Conservation (phyloP, 2,888 invertebrate species). For the Resseliella maxima region DNA sequence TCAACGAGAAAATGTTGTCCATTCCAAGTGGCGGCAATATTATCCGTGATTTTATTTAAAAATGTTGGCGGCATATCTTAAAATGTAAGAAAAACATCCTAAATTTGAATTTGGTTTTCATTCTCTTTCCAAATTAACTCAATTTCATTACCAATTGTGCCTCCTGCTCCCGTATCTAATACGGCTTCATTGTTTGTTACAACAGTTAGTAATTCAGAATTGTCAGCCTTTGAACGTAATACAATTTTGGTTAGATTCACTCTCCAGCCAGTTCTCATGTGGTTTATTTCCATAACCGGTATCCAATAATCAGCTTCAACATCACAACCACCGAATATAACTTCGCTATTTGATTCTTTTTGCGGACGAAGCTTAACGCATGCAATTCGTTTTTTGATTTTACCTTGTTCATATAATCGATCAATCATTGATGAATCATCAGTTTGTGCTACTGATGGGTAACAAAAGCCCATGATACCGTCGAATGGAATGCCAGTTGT, state of each 20-base stretch:
- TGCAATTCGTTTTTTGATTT: neutral
- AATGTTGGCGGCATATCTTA: too few species aligned
- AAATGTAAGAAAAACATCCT: too few species aligned
- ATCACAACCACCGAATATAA: slow-evolving; percentile 41
- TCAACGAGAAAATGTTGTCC: too few species aligned
- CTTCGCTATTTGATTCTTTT: neutral
- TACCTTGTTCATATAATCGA: neutral
- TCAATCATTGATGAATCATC: neutral
- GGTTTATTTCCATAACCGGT: neutral
- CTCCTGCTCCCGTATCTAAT: slow-evolving; percentile 1
- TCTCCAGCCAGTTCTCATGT: neutral
- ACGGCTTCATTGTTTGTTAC: neutral
- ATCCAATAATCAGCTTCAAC: neutral
- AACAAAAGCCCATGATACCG: too few species aligned
- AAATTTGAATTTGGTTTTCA: too few species aligned
- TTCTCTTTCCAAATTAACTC: too few species aligned
- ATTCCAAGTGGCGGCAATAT: too few species aligned
- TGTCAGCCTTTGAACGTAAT: neutral
- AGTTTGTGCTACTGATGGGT: neutral
- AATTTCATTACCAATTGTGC: too few species aligned
- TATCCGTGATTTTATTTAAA: too few species aligned
- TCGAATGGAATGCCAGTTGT: too few species aligned
- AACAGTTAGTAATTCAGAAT: neutral
- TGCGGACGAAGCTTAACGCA: neutral
- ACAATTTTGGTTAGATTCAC: slow-evolving; percentile 30